Evolutionary conservation across 2,113 vertebrate species (phyloP).

Genomic region (Capreolus pygargus): DNA sequence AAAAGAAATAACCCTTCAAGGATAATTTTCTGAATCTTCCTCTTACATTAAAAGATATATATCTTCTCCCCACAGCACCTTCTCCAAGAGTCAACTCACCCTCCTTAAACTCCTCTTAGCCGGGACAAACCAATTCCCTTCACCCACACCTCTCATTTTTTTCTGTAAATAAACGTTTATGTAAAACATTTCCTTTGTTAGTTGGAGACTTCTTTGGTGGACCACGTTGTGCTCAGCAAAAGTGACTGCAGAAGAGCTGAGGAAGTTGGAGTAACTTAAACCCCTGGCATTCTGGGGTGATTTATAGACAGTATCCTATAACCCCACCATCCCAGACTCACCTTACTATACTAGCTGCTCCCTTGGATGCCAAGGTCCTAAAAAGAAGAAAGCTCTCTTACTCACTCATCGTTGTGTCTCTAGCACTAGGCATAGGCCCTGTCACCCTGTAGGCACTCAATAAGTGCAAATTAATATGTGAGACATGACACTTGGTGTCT

Average conservation of each 20-base stretch:
- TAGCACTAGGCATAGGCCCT: neutral
- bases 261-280: neutral
- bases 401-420: neutral
- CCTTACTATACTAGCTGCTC: neutral
- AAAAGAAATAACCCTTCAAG: neutral
- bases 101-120: neutral
- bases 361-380: neutral
- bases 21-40: conserved; percentile 4
- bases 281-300: neutral
- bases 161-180: neutral
- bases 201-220: neutral
- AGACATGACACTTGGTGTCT: neutral
- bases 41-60: neutral
- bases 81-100: neutral
- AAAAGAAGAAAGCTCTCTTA: neutral
- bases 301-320: neutral
- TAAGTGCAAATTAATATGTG: neutral
- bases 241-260: neutral
- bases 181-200: neutral
- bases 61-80: neutral
- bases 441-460: neutral
- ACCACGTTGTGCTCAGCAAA: neutral
- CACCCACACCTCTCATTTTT: neutral
- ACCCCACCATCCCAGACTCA: neutral
- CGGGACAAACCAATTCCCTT: neutral